These are phyloP conservation scores for Byasa hedistus DNA, from an alignment of 2,888 invertebrate genomes.

Conservation along the genomic window DNA sequence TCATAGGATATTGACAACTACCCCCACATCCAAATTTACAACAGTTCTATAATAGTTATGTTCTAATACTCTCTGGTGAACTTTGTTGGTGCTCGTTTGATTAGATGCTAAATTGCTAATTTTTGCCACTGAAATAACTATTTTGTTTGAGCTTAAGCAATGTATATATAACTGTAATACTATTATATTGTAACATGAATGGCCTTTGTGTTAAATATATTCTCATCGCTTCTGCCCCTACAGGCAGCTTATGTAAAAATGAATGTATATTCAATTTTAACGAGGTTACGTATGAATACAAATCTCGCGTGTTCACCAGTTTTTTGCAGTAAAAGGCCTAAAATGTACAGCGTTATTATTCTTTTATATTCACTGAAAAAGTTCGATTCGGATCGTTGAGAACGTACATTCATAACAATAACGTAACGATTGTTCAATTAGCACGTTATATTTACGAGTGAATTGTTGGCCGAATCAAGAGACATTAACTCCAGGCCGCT, in stretches of 20 bases:
- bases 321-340: conserved; percentile 29
- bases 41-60: not conserved
- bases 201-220: conserved; percentile 14
- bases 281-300: conserved; percentile 34
- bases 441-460: conserved; percentile 62
- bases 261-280: conserved; percentile 32
- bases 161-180: not conserved
- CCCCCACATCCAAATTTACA: not conserved
- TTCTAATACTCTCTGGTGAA: too few relatives aligned
- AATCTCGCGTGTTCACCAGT: conserved; percentile 32
- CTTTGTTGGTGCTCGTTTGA: too few relatives aligned
- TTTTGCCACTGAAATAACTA: too few relatives aligned
- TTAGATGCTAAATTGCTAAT: too few relatives aligned
- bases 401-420: conserved; percentile 32
- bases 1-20: conserved; percentile 18
- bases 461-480: conserved; percentile 59
- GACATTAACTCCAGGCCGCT: conserved; percentile 28
- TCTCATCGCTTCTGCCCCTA: conserved; percentile 4
- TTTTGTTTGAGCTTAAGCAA: too few relatives aligned
- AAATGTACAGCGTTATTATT: conserved; percentile 33
- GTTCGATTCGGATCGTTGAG: conserved; percentile 27
- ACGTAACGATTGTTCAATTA: conserved; percentile 60
- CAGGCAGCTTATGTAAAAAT: conserved; percentile 25
- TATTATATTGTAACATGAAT: not conserved
- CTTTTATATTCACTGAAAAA: conserved; percentile 29